A percentile compares a stretch with the other conserved stretches of the same genome.
These are phyloP conservation scores for Ctenicera cuprea DNA, from an alignment of 2,888 invertebrate species.

Conservation along the genomic window DNA sequence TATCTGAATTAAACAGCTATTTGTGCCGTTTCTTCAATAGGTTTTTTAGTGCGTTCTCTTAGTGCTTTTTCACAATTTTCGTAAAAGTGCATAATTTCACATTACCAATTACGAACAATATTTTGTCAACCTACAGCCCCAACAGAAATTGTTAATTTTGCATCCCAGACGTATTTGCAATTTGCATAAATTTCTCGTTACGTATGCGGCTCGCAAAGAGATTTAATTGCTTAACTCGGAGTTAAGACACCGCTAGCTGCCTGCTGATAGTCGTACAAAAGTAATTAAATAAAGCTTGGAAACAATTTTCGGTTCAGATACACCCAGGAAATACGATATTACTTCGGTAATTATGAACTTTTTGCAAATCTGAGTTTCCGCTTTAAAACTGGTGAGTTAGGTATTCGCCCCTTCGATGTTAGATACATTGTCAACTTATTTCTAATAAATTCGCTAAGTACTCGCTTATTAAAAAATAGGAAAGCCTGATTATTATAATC, in stretches of 20 bases:
- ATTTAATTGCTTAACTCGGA: slow-evolving; percentile 69
- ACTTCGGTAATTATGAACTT: slow-evolving; percentile 52
- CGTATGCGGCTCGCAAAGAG: slow-evolving; percentile 69
- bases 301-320: slow-evolving; percentile 68
- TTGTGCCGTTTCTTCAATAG: no score
- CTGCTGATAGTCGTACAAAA: slow-evolving; percentile 66
- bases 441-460: no score
- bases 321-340: slow-evolving; percentile 55
- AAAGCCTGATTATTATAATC: no score
- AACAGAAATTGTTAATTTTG: slow-evolving; percentile 64
- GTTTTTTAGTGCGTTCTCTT: not conserved
- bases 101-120: slow-evolving; percentile 45
- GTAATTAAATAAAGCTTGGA: slow-evolving; percentile 69
- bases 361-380: slow-evolving; percentile 48
- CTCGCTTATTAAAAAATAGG: no score
- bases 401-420: not conserved
- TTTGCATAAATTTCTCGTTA: slow-evolving; percentile 70
- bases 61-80: not conserved
- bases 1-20: no score
- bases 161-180: slow-evolving; percentile 65
- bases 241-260: slow-evolving; percentile 67
- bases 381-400: slow-evolving; percentile 41
- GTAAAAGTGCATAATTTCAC: not conserved
- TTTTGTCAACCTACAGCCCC: slow-evolving; percentile 47
- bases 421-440: no score